Evolutionary conservation across 92 coral and sea anemone species (phyloP).

Genomic region (Zoanthus solanderi): DNA sequence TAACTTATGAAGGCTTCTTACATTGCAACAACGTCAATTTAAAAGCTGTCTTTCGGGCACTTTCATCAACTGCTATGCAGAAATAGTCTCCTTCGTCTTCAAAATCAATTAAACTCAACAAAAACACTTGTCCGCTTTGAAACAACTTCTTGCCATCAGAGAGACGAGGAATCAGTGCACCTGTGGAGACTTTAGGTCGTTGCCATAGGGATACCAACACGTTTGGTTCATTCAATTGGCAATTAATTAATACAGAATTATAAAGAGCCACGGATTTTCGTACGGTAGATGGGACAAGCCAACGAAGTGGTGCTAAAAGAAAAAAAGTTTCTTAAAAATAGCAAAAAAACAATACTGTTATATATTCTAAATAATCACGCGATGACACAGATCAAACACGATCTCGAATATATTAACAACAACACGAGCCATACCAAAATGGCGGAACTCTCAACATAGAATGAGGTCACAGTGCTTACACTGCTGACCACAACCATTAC

Average conservation of each 20-base stretch:
- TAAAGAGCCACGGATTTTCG: constrained; percentile 14
- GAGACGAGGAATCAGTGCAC: constrained; percentile 19
- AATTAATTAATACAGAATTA: constrained; percentile 26
- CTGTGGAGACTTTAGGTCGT: not conserved
- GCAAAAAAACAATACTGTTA: not conserved
- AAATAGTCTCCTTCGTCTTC: constrained; percentile 37
- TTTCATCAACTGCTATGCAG: constrained; percentile 3
- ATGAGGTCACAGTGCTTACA: too few relatives aligned
- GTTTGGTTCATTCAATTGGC: constrained; percentile 27
- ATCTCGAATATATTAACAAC: too few relatives aligned
- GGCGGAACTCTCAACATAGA: too few relatives aligned
- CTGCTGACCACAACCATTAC: too few relatives aligned
- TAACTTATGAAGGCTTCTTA: not conserved
- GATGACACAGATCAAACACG: too few relatives aligned
- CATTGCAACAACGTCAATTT: not conserved
- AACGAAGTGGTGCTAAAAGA: constrained; percentile 34
- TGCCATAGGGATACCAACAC: constrained; percentile 37
- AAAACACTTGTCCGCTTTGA: constrained; percentile 32
- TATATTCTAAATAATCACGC: not conserved
- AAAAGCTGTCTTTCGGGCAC: constrained; percentile 9
- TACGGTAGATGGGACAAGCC: constrained; percentile 9
- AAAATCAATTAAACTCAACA: constrained; percentile 24
- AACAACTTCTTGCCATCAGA: constrained; percentile 27
- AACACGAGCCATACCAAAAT: too few relatives aligned
- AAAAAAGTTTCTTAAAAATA: not conserved